Base-by-base conservation (phyloP, 2,797 vertebrate species). In the Enteromius radiatus region DNA sequence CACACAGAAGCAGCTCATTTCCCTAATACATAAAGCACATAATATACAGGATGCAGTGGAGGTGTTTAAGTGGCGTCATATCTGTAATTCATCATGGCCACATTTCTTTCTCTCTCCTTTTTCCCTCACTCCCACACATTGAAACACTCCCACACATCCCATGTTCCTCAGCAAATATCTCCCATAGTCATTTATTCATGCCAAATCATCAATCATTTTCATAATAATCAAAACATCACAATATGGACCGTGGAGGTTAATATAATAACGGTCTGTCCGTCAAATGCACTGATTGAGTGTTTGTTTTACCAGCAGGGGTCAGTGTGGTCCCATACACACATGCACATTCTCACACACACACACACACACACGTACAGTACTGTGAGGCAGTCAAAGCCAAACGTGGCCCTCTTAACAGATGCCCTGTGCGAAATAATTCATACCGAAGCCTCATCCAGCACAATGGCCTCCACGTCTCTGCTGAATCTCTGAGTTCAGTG, bases 231-330 rank as follows among this genome's bases (percentile, higher is more conserved):
- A 76, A 71, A 68, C 71, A 67, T 76, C 63, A 67, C 47, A 82
- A 76, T 76, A 67, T 82, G 64, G 80, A 68, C 71, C 19, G 9
- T 15, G 38, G 61, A 82, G 80, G 47, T 82, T 75, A 67, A 76
- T 75, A 76, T 82, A 76, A 82, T 82, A 76, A 56, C 36, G 17
- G 47, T 68, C 61, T 82, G 61, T 79, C 43, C 54, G 33, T 83
- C 81, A 80, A 59, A 43, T 0, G 21, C 61, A 74, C 38, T 43
- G 64, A 52, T 70, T 21, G 19, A 79, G 26, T 65, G 45, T 84
- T 85, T 88, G 91, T 92, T 92, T 63, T 17, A 90, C 93, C 93
- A 94, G 91, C 88, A 95, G 94, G 93, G 91, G 94, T 93, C 94
- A 94, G 93, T 94, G 91, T 93, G 91, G 91, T 88, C 90, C 90